Evolutionary conservation across 1,140 invertebrate species (phyloP).

Genomic region (Fopius arisanus): DNA sequence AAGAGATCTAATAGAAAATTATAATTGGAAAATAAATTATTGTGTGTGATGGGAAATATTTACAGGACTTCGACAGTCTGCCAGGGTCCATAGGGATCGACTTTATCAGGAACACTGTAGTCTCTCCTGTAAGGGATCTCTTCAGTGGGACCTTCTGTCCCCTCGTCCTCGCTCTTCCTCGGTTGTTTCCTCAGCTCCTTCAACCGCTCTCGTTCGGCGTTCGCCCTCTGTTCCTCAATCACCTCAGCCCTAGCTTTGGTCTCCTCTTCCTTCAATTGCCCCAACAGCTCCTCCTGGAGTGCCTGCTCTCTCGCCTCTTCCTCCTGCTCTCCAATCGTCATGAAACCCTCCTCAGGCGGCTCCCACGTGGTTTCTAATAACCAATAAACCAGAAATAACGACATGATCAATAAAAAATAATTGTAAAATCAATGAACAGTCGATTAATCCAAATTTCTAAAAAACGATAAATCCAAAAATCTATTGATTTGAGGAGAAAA

Average conservation of each 20-base stretch:
- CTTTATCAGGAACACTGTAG: conserved; percentile 60
- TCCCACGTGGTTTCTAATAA: conserved; percentile 74
- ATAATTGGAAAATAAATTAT: conserved; percentile 14
- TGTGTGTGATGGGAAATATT: conserved; percentile 37
- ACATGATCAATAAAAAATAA: no score
- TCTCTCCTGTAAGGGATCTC: conserved; percentile 63
- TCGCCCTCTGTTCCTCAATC: conserved; percentile 60
- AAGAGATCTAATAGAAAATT: no score
- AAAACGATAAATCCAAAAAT: no score
- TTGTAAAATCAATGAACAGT: no score
- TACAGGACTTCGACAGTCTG: conserved; percentile 67
- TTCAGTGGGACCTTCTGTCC: no score
- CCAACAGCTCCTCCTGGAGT: conserved; percentile 62
- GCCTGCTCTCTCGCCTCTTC: conserved; percentile 55
- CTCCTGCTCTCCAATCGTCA: conserved; percentile 71
- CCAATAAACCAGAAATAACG: no score
- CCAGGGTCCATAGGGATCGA: conserved; percentile 74
- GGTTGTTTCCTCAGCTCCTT: conserved; percentile 58
- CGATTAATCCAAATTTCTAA: no score
- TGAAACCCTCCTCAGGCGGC: conserved; percentile 71
- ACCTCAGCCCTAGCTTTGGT: conserved; percentile 50
- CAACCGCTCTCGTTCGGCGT: conserved; percentile 58
- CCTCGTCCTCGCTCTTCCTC: conserved; percentile 36
- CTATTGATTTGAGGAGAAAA: no score
- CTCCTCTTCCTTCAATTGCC: conserved; percentile 66